Percentiles rank a stretch among this genome's conserved stretches.
These are phyloP conservation scores for Subanguina moxae DNA, from an alignment of 1,140 invertebrate species.

Conservation along the genomic window DNA sequence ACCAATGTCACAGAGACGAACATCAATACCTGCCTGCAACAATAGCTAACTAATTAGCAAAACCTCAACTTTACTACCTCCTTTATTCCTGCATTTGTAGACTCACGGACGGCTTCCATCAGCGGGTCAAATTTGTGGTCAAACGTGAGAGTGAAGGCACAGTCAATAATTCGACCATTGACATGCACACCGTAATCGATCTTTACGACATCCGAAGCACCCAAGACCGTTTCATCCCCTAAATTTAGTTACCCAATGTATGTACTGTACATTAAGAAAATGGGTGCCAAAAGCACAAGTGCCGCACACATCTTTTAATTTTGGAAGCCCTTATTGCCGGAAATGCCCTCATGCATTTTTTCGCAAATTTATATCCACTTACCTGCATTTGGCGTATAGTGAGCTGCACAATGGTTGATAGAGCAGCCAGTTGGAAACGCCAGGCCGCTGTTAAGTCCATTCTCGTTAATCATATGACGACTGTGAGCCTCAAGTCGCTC, in stretches of 20 bases:
- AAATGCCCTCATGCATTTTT: too few species aligned
- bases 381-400: slow-evolving; percentile 92
- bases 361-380: too few species aligned
- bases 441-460: slow-evolving; percentile 88
- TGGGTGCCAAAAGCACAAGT: too few species aligned
- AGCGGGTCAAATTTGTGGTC: slow-evolving; percentile 93
- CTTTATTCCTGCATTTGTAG: slow-evolving; percentile 93
- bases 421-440: slow-evolving; percentile 99
- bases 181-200: slow-evolving; percentile 96
- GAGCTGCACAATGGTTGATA: slow-evolving; percentile 95
- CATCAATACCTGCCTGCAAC: slow-evolving; percentile 81
- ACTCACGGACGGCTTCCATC: slow-evolving; percentile 89
- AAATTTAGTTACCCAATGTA: too few species aligned
- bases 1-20: slow-evolving; percentile 91
- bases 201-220: slow-evolving; percentile 95
- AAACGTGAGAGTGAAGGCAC: slow-evolving; percentile 93
- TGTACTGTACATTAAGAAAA: too few species aligned
- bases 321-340: too few species aligned
- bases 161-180: slow-evolving; percentile 95
- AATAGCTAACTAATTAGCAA: too few species aligned
- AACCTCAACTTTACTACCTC: slow-evolving; percentile 47
- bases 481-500: slow-evolving; percentile 89
- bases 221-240: slow-evolving; percentile 87
- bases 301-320: too few species aligned
- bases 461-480: slow-evolving; percentile 84